These are phyloP conservation scores for Oostethus manadensis DNA, from an alignment of 2,113 vertebrate species.

Conservation along the genomic window DNA sequence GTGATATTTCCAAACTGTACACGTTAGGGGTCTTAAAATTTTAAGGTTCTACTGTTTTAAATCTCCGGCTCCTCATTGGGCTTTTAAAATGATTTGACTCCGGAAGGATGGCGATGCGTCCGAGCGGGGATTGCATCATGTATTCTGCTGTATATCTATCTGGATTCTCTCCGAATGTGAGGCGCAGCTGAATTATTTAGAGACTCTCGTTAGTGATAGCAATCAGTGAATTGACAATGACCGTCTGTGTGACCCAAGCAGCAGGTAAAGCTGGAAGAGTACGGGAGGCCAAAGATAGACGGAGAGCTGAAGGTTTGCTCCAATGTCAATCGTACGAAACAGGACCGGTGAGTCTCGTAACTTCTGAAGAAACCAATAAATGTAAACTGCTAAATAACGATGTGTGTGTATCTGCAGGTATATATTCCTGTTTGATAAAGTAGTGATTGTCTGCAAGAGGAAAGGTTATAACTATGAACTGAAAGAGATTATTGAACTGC, in stretches of 20 bases:
- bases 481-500: constrained; percentile 93
- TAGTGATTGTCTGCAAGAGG: constrained; percentile 95
- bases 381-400: neutral
- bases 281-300: constrained; percentile 92
- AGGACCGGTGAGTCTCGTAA: constrained; percentile 81
- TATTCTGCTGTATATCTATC: neutral
- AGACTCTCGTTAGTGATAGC: neutral
- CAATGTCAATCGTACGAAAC: constrained; percentile 91
- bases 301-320: constrained; percentile 95
- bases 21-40: too few species aligned
- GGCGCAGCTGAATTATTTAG: constrained; percentile 5
- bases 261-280: constrained; percentile 95
- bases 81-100: neutral
- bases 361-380: neutral
- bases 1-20: too few species aligned
- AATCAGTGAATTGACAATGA: constrained; percentile 15
- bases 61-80: neutral
- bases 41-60: neutral
- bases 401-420: constrained; percentile 74
- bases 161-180: constrained; percentile 1
- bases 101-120: neutral
- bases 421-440: constrained; percentile 97
- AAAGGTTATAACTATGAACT: constrained; percentile 93
- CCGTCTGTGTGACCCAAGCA: constrained; percentile 57
- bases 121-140: neutral